A percentile compares a stretch with the other conserved stretches of the same genome.
Conservation (phyloP, 2,113 vertebrate genomes). For the Leptobrachium ailaonicum region DNA sequence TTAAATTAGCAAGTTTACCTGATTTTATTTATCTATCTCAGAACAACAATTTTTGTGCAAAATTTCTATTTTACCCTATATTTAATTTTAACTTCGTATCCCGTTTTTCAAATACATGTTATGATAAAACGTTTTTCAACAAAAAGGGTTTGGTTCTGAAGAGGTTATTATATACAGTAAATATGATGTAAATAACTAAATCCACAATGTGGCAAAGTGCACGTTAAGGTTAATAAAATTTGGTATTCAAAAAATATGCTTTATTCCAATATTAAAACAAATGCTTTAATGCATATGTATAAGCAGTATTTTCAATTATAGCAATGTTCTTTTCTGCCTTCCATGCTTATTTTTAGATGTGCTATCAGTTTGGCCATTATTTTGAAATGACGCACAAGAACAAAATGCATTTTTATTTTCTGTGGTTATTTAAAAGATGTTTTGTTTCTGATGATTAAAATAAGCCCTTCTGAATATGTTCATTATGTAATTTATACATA, state of each 20-base stretch:
- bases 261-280: conserved; percentile 21
- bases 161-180: no score
- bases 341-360: conserved; percentile 42
- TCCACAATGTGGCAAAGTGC: background rate
- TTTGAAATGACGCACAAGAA: conserved; percentile 39
- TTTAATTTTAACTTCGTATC: no score
- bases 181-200: no score
- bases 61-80: no score
- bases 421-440: conserved; percentile 18
- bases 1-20: no score
- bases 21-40: no score
- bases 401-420: conserved; percentile 29
- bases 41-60: no score
- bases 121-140: no score
- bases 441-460: conserved; percentile 4
- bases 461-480: background rate
- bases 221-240: background rate
- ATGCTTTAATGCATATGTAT: conserved; percentile 34
- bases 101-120: no score
- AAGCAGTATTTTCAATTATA: conserved; percentile 42
- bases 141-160: no score
- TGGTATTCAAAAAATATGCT: conserved; percentile 11
- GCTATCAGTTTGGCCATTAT: conserved; percentile 35
- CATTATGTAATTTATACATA: conserved; percentile 17
- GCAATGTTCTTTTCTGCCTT: conserved; percentile 44